Conservation (phyloP, 2,113 vertebrate genomes). For the Catagonus wagneri region DNA sequence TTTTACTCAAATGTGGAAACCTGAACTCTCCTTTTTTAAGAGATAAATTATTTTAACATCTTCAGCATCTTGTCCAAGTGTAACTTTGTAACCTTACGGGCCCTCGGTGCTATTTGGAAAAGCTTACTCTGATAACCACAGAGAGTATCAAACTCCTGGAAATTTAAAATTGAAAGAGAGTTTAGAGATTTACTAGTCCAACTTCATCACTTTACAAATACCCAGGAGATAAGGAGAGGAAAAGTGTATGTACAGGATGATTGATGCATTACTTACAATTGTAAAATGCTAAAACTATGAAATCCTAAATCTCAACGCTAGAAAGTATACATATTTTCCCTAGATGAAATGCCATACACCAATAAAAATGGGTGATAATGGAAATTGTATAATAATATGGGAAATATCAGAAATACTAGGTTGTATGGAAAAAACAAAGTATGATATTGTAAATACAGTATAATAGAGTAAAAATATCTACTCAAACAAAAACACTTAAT, state of each 20-base stretch:
- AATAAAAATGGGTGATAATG: background rate
- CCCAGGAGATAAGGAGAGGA: background rate
- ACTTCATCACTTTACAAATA: background rate
- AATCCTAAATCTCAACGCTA: background rate
- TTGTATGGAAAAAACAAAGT: background rate
- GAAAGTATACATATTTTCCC: background rate
- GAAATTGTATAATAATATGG: background rate
- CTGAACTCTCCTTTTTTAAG: background rate
- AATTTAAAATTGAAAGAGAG: background rate
- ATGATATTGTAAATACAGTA: background rate
- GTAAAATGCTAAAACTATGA: conserved; percentile 30
- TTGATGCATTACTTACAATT: background rate
- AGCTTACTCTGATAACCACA: background rate
- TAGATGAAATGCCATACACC: background rate
- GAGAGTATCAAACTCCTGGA: background rate
- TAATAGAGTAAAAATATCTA: background rate
- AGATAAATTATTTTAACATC: conserved; percentile 11
- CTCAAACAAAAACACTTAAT: background rate
- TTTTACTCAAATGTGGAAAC: background rate
- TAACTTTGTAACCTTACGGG: background rate
- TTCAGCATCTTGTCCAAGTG: background rate
- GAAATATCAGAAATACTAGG: background rate
- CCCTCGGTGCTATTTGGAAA: conserved; percentile 12
- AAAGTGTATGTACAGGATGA: background rate
- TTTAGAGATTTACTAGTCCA: background rate